Conservation (phyloP, 2,797 vertebrate species). For the Spatula clypeata region DNA sequence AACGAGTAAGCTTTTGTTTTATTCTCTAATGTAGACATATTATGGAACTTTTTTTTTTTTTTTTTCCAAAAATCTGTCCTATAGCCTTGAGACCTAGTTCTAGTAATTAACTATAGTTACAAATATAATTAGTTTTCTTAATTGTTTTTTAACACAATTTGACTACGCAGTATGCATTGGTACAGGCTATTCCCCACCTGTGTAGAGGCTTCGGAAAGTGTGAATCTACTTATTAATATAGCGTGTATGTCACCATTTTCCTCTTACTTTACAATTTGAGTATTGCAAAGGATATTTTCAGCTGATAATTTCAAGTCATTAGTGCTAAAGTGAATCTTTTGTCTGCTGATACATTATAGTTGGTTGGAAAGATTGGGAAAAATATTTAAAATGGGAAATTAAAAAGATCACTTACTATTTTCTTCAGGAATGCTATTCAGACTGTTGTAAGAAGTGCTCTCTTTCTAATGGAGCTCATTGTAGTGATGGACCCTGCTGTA, state of each 20-base stretch:
- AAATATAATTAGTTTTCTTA: neutral
- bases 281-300: neutral
- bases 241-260: neutral
- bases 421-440: conserved; percentile 93
- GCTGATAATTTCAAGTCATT: neutral
- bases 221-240: neutral
- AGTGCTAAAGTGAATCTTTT: neutral
- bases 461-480: conserved; percentile 97
- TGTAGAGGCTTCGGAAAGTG: neutral
- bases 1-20: neutral
- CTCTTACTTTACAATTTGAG: neutral
- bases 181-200: neutral
- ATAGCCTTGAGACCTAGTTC: neutral
- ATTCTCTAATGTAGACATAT: neutral
- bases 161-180: neutral
- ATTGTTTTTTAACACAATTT: neutral
- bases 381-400: neutral
- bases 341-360: neutral
- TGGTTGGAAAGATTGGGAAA: neutral
- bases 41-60: neutral
- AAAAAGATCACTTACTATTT: conserved; percentile 22
- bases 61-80: neutral
- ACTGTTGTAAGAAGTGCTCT: conserved; percentile 99
- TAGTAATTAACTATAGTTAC: neutral
- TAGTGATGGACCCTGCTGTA: conserved; percentile 97